Conservation (phyloP, 2,797 vertebrate species). For the Poecilia wingei region DNA sequence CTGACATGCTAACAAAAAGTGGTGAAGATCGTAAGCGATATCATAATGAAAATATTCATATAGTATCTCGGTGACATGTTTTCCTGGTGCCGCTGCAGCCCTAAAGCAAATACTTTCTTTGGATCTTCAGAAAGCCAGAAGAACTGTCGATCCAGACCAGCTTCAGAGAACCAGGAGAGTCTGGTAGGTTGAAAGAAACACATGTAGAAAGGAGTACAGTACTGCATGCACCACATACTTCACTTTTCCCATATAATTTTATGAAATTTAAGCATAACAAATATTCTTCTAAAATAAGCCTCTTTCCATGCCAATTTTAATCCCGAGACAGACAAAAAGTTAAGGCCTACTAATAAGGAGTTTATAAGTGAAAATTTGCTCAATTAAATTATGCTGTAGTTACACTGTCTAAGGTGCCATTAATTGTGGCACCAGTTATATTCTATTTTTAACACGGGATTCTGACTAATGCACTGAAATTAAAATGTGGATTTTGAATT, state of each 20-base stretch:
- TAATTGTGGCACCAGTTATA: background rate
- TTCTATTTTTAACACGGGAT: background rate
- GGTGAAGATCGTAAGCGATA: background rate
- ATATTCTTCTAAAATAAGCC: background rate
- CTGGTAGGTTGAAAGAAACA: background rate
- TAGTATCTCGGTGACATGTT: background rate
- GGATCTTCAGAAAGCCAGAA: background rate
- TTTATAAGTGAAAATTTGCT: background rate
- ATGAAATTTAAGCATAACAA: background rate
- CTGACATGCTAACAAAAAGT: background rate
- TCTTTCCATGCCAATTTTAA: background rate
- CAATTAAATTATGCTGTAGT: background rate
- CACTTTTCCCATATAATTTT: background rate
- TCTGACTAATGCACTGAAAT: background rate
- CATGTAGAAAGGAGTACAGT: background rate
- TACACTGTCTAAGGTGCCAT: background rate
- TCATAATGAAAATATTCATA: background rate
- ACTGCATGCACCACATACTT: background rate
- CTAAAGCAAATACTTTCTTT: slow-evolving; percentile 1
- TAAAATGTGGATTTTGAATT: background rate
- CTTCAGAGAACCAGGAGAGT: background rate
- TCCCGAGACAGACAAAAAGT: background rate
- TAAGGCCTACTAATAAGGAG: background rate
- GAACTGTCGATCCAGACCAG: background rate
- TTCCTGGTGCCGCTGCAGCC: background rate